Percentiles rank a stretch among this genome's conserved stretches.
Evolutionary conservation across 2,113 vertebrate genomes (phyloP).

Genomic region (Xenotilapia longispinis): DNA sequence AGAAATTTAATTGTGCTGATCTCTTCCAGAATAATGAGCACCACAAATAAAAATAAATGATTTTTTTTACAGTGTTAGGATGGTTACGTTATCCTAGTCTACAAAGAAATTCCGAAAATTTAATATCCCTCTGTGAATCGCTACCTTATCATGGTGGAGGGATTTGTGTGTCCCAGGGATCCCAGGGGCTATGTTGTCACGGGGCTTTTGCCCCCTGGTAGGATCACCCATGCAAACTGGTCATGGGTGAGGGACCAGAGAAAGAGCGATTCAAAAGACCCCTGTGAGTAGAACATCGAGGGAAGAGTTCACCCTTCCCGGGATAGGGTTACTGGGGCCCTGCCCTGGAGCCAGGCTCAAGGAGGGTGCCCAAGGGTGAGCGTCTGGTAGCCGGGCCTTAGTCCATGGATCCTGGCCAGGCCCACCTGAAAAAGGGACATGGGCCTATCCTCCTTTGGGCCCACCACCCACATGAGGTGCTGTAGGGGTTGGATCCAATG

Average conservation of each 20-base stretch:
- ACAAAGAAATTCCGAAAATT: not conserved
- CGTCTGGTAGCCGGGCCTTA: not conserved
- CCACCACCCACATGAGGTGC: not conserved
- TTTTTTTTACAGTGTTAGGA: not conserved
- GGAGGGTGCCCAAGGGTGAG: not conserved
- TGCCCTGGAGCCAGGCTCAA: not conserved
- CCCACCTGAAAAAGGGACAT: not conserved
- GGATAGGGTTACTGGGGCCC: not conserved
- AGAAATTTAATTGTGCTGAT: not conserved
- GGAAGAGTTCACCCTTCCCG: rapidly evolving
- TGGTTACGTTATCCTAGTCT: not conserved
- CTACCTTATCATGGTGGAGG: not conserved
- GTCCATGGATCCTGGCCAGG: not conserved
- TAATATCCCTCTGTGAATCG: not conserved
- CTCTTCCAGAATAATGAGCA: not conserved
- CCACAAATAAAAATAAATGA: not conserved
- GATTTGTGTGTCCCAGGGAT: not conserved
- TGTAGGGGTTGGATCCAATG: not conserved
- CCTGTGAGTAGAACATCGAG: not conserved
- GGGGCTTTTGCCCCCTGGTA: not conserved
- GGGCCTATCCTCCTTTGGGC: not conserved
- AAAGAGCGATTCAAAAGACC: not conserved
- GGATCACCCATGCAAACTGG: not conserved
- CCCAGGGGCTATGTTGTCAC: not conserved
- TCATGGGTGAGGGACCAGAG: not conserved